phyloP scores from a whole-genome alignment of 2,888 invertebrate genomes.

The Lasioglossum zephyrum region DNA sequence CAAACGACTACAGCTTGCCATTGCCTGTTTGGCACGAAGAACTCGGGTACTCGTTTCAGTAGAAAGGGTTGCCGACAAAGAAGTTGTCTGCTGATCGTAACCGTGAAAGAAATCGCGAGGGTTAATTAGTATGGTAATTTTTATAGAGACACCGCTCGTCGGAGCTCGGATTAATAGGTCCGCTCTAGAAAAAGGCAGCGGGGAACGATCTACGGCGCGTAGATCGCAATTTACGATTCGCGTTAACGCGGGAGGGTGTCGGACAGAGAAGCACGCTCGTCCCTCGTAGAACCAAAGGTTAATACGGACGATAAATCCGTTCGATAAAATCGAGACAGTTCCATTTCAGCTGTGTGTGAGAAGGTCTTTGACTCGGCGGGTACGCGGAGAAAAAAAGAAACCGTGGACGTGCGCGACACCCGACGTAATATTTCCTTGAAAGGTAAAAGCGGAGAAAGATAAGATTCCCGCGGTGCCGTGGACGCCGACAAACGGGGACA shows the following conservation, averaged over 20 bases:
- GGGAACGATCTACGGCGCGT: neutral
- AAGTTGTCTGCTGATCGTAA: neutral
- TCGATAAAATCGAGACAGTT: constrained; percentile 42
- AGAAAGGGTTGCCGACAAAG: neutral
- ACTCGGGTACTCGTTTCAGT: neutral
- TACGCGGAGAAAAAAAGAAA: too few species aligned
- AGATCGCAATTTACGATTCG: constrained; percentile 7
- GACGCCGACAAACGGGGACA: neutral
- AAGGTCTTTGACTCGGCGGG: neutral
- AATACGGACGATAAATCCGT: constrained; percentile 7
- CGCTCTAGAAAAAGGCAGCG: constrained; percentile 21
- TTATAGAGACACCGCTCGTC: neutral
- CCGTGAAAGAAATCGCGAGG: neutral
- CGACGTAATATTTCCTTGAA: constrained; percentile 17
- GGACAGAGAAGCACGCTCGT: neutral
- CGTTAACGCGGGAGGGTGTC: neutral
- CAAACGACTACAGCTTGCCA: neutral
- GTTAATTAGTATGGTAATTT: constrained; percentile 59
- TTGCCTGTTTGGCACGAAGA: neutral
- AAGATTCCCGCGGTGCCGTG: constrained; percentile 5
- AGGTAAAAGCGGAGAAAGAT: constrained; percentile 14
- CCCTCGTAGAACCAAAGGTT: neutral
- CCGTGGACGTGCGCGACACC: neutral
- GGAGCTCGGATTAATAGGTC: constrained; percentile 7
- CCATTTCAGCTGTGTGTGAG: neutral